Percentiles rank a stretch among this genome's conserved stretches.
These are phyloP conservation scores for Drosophila falleni DNA, from an alignment of 2,888 invertebrate genomes.

Conservation along the genomic window DNA sequence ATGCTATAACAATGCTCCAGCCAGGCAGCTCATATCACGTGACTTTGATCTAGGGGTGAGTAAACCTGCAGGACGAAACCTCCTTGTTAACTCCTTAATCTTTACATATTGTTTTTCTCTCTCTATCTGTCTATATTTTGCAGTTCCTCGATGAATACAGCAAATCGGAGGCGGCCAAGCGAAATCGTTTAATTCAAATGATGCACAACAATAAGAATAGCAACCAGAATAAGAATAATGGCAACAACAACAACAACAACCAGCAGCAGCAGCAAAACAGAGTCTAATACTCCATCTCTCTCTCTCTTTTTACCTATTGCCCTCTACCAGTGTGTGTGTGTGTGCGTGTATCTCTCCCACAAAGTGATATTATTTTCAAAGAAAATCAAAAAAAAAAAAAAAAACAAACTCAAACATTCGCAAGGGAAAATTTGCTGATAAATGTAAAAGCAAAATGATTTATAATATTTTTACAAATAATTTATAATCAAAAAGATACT, in stretches of 20 bases:
- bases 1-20: conserved; percentile 83
- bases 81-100: conserved; percentile 8
- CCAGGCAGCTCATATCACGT: conserved; percentile 83
- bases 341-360: conserved; percentile 30
- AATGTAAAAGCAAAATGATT: conserved; percentile 26
- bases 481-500: conserved; percentile 54
- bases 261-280: conserved; percentile 13
- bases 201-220: conserved; percentile 48
- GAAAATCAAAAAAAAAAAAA: conserved; percentile 60
- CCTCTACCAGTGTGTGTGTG: conserved; percentile 30
- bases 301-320: not conserved
- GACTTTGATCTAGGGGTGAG: conserved; percentile 85
- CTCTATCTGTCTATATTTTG: not conserved
- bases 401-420: conserved; percentile 67
- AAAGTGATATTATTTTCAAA: conserved; percentile 80
- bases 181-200: conserved; percentile 82
- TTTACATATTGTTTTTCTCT: conserved; percentile 5
- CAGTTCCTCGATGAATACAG: conserved; percentile 85
- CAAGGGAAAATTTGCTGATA: conserved; percentile 37
- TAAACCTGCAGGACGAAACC: conserved; percentile 14
- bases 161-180: conserved; percentile 84
- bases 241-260: conserved; percentile 8
- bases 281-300: conserved; percentile 7
- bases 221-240: conserved; percentile 20
- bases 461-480: conserved; percentile 61